Evolutionary conservation across 2,888 invertebrate genomes (phyloP), one percentile per base, ranked within the genome.

Genomic region (Gibbula magus): DNA sequence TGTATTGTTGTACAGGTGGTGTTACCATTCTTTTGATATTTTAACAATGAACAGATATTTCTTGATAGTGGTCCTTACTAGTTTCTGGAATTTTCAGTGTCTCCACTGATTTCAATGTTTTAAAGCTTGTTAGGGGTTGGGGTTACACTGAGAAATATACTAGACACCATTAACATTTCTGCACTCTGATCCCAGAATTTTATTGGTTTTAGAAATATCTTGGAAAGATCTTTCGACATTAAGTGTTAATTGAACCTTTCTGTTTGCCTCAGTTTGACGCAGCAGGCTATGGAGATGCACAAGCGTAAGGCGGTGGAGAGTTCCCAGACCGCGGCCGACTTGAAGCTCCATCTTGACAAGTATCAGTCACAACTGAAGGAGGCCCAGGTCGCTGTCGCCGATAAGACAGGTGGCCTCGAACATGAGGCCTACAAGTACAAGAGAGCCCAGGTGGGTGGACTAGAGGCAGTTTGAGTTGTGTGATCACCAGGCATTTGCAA

Each of bases 341-440:
- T 99, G 35, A 98, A 99, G 93, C 94, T 99, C 85, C 98, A 99
- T 95, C 95, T 99, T 84, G 99, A 99, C 93, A 99, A 99, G 93
- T 98, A 99, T 93, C 98, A 98, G 93, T 96, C 98, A 8, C 99
- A 99, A 94, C 96, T 99, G 96, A 98, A 98, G 90, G 99, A 99
- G 93, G 98, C 98, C 1, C 98, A 99, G 91, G 96, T 97, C 91
- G 97, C 98, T 3, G 98, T 99, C 10, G 97, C 98, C 0, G 98
- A 99, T 92, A 99, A 99, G 93, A 98, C 99, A 0, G 97, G 97
- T 91, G 96, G 98, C 0, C 94, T 99, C 66, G 99, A 99, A 93
- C 98, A 98, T 0, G 98, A 98, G 93, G 97, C 97, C 0, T 99
- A 98, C 92, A 99, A 98, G 94, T 98, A 98, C 51, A 98, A 98